Evolutionary conservation across 2,888 invertebrate genomes (phyloP).

Genomic region (Aricia artaxerxes): DNA sequence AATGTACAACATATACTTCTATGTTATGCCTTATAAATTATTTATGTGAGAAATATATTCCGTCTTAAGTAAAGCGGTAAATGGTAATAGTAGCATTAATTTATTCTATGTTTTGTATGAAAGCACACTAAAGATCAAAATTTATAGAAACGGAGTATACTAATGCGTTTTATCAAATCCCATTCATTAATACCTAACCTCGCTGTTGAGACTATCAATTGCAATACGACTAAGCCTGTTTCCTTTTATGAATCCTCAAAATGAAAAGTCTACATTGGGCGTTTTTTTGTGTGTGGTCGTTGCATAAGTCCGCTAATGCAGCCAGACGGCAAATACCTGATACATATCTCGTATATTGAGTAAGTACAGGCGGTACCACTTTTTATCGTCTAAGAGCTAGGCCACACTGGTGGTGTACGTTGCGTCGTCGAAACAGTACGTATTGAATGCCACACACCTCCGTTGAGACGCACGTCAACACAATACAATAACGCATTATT

Average conservation of each 20-base stretch:
- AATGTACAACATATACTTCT: too few species aligned
- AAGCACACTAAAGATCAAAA: too few species aligned
- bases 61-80: too few species aligned
- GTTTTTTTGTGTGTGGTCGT: background rate
- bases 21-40: too few species aligned
- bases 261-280: background rate
- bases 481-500: background rate
- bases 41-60: too few species aligned
- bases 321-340: background rate
- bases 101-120: too few species aligned
- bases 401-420: background rate
- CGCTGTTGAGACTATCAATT: too few species aligned
- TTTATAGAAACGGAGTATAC: too few species aligned
- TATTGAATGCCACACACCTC: background rate
- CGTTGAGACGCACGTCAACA: background rate
- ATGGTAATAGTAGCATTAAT: too few species aligned
- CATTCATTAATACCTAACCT: too few species aligned
- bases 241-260: background rate
- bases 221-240: background rate
- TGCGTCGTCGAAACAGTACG: background rate
- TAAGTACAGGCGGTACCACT: background rate
- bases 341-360: slow-evolving; percentile 11
- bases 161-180: too few species aligned
- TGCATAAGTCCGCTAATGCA: slow-evolving; percentile 7
- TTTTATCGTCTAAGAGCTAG: background rate